phyloP scores from a whole-genome alignment of 2,797 vertebrate genomes.

The Centroberyx gerrardi region DNA sequence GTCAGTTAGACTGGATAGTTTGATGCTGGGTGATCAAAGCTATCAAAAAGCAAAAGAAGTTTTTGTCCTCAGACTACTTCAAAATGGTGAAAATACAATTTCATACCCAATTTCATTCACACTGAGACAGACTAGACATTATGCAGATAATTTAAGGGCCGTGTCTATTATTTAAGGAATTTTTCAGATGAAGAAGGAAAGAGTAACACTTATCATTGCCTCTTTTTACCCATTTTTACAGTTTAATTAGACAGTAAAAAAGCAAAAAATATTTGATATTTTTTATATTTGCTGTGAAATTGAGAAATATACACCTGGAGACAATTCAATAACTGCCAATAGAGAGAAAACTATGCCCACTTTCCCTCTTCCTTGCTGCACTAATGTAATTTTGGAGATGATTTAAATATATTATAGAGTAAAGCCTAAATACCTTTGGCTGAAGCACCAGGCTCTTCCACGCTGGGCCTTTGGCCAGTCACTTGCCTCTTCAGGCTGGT shows the following conservation, averaged over 20 bases:
- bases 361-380: neutral
- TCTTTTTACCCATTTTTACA: neutral
- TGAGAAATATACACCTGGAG: neutral
- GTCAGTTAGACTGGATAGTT: neutral
- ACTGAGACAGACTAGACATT: neutral
- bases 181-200: neutral
- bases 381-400: neutral
- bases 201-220: neutral
- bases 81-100: neutral
- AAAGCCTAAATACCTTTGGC: constrained; percentile 68
- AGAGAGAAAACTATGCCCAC: neutral
- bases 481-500: constrained; percentile 64
- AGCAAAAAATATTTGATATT: neutral
- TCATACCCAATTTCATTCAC: neutral
- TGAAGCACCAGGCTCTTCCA: constrained; percentile 62
- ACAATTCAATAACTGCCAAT: neutral
- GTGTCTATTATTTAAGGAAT: neutral
- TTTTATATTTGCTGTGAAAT: neutral
- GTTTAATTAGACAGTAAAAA: neutral
- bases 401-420: neutral
- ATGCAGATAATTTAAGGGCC: neutral
- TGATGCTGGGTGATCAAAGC: neutral
- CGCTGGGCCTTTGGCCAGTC: constrained; percentile 58
- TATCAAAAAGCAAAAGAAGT: no score
- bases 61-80: neutral